These are phyloP conservation scores for Diogma glabrata DNA, from an alignment of 2,888 invertebrate genomes.

Conservation along the genomic window DNA sequence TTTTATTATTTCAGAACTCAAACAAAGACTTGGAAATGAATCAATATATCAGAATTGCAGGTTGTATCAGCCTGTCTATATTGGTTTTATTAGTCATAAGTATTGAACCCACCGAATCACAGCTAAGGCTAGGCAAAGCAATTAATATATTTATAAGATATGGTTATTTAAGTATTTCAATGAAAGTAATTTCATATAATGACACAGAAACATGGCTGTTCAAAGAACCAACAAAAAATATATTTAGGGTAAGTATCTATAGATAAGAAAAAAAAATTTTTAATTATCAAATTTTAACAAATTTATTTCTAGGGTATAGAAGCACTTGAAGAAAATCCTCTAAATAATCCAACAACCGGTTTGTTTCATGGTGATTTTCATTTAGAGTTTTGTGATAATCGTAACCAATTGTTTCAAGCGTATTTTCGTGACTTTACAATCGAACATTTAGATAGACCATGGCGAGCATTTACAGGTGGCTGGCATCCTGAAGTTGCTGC, in stretches of 20 bases:
- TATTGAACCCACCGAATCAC: slow-evolving; percentile 26
- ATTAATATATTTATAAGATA: slow-evolving; percentile 71
- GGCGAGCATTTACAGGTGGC: slow-evolving; percentile 79
- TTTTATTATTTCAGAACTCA: too few relatives aligned
- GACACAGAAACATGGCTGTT: slow-evolving; percentile 65
- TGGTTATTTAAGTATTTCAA: slow-evolving; percentile 72
- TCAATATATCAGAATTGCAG: too few relatives aligned
- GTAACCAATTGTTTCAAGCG: slow-evolving; percentile 68
- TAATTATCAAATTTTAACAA: background rate
- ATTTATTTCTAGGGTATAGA: slow-evolving; percentile 38
- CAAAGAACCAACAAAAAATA: slow-evolving; percentile 48
- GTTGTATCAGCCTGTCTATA: too few relatives aligned
- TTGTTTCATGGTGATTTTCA: slow-evolving; percentile 81
- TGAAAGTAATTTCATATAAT: slow-evolving; percentile 71
- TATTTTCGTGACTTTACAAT: slow-evolving; percentile 80
- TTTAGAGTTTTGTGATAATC: slow-evolving; percentile 87
- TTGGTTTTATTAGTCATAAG: too few relatives aligned
- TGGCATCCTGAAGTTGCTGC: slow-evolving; percentile 75
- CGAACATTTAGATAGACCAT: slow-evolving; percentile 72
- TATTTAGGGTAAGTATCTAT: slow-evolving; percentile 38
- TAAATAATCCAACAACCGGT: slow-evolving; percentile 32
- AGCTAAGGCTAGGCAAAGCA: slow-evolving; percentile 59
- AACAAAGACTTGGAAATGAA: too few relatives aligned
- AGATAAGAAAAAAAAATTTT: too few relatives aligned
- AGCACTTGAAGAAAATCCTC: slow-evolving; percentile 31